phyloP scores from a whole-genome alignment of 2,797 vertebrate genomes.

The Macropus fuliginosus region DNA sequence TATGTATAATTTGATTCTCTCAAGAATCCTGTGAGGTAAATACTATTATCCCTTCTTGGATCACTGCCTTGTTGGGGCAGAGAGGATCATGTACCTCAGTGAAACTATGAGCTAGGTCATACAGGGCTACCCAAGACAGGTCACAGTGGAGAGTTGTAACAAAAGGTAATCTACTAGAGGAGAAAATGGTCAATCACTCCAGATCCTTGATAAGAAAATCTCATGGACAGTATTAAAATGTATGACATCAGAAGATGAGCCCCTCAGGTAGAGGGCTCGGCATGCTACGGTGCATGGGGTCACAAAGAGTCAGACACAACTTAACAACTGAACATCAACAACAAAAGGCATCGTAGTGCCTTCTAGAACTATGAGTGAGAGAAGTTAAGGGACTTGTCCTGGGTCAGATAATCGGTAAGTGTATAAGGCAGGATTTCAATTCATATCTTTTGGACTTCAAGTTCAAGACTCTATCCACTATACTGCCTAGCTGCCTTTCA shows the following conservation, averaged over 20 bases:
- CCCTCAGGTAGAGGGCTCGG: neutral
- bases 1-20: neutral
- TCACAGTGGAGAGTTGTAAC: neutral
- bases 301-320: neutral
- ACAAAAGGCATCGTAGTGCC: neutral
- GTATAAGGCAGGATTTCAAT: neutral
- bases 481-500: neutral
- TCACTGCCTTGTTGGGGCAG: neutral
- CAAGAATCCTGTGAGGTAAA: neutral
- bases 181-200: neutral
- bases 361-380: neutral
- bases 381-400: neutral
- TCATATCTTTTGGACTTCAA: neutral
- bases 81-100: neutral
- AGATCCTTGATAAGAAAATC: neutral
- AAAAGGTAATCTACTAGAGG: neutral
- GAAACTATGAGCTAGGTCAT: neutral
- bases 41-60: neutral
- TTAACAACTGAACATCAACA: neutral
- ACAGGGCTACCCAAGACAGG: neutral
- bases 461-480: neutral
- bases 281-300: neutral
- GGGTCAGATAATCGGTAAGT: neutral
- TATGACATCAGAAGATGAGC: neutral
- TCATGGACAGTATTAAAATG: neutral